Evolutionary conservation across 2,113 vertebrate species (phyloP).

Genomic region (Platycercus adscitus): DNA sequence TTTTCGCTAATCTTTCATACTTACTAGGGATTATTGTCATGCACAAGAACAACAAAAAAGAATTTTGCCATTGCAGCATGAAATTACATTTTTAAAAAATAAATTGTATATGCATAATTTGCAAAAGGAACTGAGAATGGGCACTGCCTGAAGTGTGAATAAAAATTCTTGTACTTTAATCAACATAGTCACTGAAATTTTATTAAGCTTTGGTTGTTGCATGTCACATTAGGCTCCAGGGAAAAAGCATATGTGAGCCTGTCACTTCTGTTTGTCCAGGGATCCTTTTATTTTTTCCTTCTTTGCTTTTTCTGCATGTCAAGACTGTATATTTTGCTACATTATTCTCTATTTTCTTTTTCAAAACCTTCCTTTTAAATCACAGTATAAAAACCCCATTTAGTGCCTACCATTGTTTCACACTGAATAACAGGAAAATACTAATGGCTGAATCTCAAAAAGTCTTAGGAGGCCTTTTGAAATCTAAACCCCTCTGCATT

Average conservation of each 20-base stretch:
- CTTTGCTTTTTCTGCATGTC: not conserved
- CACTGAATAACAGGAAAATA: not conserved
- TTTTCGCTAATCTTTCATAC: not conserved
- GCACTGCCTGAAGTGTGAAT: constrained; percentile 13
- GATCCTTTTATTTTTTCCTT: not conserved
- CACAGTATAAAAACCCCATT: not conserved
- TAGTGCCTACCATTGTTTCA: not conserved
- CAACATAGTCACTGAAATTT: constrained; percentile 14
- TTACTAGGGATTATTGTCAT: not conserved
- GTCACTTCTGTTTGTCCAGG: not conserved
- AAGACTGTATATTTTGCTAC: not conserved
- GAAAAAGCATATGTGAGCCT: not conserved
- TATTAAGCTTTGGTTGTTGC: constrained; percentile 25
- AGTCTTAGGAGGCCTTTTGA: not conserved
- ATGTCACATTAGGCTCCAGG: not conserved
- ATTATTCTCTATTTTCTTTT: not conserved
- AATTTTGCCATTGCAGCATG: not conserved
- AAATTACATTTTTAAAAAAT: constrained; percentile 25
- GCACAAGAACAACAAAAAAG: not conserved
- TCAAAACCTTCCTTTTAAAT: constrained; percentile 4
- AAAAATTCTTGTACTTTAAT: constrained; percentile 14
- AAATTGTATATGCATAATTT: not conserved
- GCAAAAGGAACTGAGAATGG: not conserved
- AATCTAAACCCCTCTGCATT: constrained; percentile 6
- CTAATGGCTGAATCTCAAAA: not conserved